A percentile compares a stretch with the other conserved stretches of the same genome.
Evolutionary conservation across 2,888 invertebrate species (phyloP).

Genomic region (Cephus runcator): DNA sequence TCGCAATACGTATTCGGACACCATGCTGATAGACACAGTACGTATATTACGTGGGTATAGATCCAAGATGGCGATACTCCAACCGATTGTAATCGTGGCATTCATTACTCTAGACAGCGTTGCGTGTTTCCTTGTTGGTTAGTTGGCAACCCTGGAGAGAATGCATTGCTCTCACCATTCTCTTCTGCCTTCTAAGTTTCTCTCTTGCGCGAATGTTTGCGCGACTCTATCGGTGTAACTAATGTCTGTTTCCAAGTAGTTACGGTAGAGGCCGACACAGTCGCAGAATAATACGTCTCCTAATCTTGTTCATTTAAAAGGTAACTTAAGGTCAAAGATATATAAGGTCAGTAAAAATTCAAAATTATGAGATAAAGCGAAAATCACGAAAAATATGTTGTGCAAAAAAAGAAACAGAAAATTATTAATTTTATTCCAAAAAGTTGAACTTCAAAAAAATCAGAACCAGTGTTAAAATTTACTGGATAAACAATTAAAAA

Average conservation of each 20-base stretch:
- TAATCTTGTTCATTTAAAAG: constrained; percentile 24
- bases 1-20: too few species aligned
- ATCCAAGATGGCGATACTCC: too few species aligned
- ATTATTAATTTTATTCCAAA: constrained; percentile 22
- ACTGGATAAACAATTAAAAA: too few species aligned
- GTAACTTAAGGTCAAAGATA: constrained; percentile 12
- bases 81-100: neutral
- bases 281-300: neutral
- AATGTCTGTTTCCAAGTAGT: constrained; percentile 13
- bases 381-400: too few species aligned
- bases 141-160: neutral
- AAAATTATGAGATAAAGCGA: too few species aligned
- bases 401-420: constrained; percentile 3
- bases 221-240: constrained; percentile 9
- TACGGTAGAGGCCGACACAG: neutral
- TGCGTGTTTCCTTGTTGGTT: neutral
- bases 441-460: neutral
- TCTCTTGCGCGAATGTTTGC: neutral
- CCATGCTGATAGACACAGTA: too few species aligned
- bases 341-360: constrained; percentile 1
- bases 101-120: neutral
- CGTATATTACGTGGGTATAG: too few species aligned
- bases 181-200: too few species aligned
- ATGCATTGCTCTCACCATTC: neutral
- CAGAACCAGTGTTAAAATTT: too few species aligned